A percentile compares a stretch with the other conserved stretches of the same genome.
Evolutionary conservation across 2,113 vertebrate genomes (phyloP).

Genomic region (Azemiops feae): DNA sequence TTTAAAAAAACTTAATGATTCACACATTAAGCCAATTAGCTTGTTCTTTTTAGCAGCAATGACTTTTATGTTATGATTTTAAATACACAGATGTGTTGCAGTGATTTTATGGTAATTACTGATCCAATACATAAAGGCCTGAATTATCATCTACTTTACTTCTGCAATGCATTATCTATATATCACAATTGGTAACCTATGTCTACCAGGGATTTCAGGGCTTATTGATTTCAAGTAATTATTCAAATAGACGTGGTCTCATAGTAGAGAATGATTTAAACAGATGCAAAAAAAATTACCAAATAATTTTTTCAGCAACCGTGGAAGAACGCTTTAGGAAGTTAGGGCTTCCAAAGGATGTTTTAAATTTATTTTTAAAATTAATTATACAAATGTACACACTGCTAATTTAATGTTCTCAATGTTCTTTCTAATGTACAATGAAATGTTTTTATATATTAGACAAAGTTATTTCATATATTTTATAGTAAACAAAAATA

Average conservation of each 20-base stretch:
- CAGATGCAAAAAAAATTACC: conserved; percentile 8
- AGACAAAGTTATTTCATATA: background rate
- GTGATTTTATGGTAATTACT: background rate
- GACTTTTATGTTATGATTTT: background rate
- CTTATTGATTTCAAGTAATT: background rate
- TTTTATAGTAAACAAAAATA: conserved; percentile 1
- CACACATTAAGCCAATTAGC: background rate
- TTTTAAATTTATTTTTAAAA: background rate
- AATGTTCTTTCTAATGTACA: fast-evolving
- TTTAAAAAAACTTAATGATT: background rate
- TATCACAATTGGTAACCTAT: background rate
- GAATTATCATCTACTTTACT: background rate
- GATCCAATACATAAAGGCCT: background rate
- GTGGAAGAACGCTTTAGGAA: background rate
- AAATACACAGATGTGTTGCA: background rate
- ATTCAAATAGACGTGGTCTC: background rate
- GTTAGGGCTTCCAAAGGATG: background rate
- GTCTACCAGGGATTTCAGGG: background rate
- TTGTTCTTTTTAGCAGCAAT: background rate
- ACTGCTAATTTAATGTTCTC: background rate
- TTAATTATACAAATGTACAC: background rate
- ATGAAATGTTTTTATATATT: background rate
- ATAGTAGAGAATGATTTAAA: background rate
- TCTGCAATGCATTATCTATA: background rate
- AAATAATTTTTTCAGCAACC: background rate